phyloP scores from a whole-genome alignment of 2,113 vertebrate genomes.

The Platichthys stellatus region DNA sequence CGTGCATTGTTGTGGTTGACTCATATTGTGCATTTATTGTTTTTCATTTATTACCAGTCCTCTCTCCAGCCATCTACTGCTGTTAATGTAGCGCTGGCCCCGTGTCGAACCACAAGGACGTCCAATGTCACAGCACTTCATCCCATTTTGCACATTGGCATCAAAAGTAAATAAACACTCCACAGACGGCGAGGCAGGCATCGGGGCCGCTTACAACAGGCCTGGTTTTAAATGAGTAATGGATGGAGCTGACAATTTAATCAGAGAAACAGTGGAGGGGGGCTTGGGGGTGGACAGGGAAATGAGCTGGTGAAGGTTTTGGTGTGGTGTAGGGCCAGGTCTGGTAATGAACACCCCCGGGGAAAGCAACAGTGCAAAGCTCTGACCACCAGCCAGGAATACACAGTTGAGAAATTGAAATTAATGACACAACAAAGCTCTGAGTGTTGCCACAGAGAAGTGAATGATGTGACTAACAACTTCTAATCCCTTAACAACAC shows the following conservation, averaged over 20 bases:
- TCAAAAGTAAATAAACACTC: conserved; percentile 71
- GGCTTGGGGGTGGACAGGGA: background rate
- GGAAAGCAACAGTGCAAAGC: conserved; percentile 33
- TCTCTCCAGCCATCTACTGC: conserved; percentile 10
- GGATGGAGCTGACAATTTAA: conserved; percentile 60
- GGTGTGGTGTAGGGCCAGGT: conserved; percentile 54
- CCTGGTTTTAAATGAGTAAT: conserved; percentile 71
- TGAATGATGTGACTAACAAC: conserved; percentile 31
- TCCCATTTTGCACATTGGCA: conserved; percentile 56
- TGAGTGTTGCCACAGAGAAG: conserved; percentile 27
- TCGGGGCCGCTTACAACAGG: conserved; percentile 54
- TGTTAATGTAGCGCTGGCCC: conserved; percentile 31
- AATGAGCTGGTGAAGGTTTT: conserved; percentile 46
- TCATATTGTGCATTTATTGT: background rate
- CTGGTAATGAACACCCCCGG: conserved; percentile 62
- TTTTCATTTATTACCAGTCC: conserved; percentile 3
- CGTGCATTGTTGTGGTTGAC: conserved; percentile 4
- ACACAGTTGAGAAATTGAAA: conserved; percentile 33
- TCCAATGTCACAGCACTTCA: conserved; percentile 62
- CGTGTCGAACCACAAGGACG: conserved; percentile 61
- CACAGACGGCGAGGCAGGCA: conserved; percentile 47
- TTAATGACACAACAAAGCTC: conserved; percentile 56
- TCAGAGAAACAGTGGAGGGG: conserved; percentile 23
- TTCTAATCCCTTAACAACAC: conserved; percentile 25
- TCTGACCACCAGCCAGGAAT: conserved; percentile 4